Base-by-base conservation (phyloP, 2,113 vertebrate species). In the Hemibagrus wyckioides region DNA sequence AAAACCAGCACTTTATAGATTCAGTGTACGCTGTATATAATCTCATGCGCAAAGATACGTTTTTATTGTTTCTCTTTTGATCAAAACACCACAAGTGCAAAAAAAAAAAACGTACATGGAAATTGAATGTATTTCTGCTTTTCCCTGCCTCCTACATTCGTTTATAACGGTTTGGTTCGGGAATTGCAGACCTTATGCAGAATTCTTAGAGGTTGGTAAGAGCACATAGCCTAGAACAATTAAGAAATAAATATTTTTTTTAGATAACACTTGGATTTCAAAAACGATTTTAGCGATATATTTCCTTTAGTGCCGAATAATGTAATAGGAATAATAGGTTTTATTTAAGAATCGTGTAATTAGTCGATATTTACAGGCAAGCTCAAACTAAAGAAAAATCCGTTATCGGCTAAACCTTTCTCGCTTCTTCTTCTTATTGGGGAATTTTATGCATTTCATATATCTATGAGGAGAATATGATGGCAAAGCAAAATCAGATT, bases 11-110 rank as follows among this genome's bases (percentile, higher is more conserved):
- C 85, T 89, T 89, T 89, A 86, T 87, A 30, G 54, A 81, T 59
- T 81, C 11, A 39, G 3, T 14, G 14, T 25, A 54, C n/a, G 52
- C 48, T 15, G 30, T 52, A 52, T 48, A 50, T 17, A 8, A 14
- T 11, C 13, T n/a, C 25, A 52, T 52, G 0, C 28, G 28, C 44
- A 79, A 48, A 79, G 28, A 30, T 61, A 25, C 11, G n/a, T 57
- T 71, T 63, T 87, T 30, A 36, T 73, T 88, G 75, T 77, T 30
- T 61, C 41, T 65, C 83, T 50, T 41, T 41, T 85, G 84, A 86
- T 67, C 85, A 85, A 83, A 73, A 93, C 92, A 92, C 95, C 94
- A 87, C 87, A 95, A 95, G 95, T 95, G 94, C 95, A 95, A 95
- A n/a, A n/a, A n/a, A n/a, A n/a, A n/a, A n/a, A 93, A 85, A 73